A percentile compares a stretch with the other conserved stretches of the same genome.
Evolutionary conservation across 2,113 vertebrate species (phyloP).

Genomic region (Corythoichthys intestinalis): DNA sequence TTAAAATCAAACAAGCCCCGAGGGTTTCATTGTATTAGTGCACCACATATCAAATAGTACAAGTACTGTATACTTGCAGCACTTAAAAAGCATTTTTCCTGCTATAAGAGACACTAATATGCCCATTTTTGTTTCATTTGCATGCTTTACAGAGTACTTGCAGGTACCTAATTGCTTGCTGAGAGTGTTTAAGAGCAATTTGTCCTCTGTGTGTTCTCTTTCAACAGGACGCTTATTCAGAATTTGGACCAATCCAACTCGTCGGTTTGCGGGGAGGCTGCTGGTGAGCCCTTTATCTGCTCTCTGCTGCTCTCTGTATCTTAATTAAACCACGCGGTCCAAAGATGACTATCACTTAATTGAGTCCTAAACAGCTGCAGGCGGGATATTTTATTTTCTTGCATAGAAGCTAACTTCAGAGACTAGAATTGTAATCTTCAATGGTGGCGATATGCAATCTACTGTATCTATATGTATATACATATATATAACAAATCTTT

Average conservation of each 20-base stretch:
- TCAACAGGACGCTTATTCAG: slow-evolving; percentile 68
- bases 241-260: slow-evolving; percentile 74
- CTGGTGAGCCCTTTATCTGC: slow-evolving; percentile 64
- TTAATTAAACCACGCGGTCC: slow-evolving; percentile 47
- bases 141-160: slow-evolving; percentile 19
- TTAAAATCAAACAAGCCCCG: no score
- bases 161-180: slow-evolving; percentile 10
- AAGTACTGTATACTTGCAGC: no score
- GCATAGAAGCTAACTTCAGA: slow-evolving; percentile 27
- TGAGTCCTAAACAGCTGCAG: slow-evolving; percentile 33
- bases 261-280: slow-evolving; percentile 67
- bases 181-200: slow-evolving; percentile 28
- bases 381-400: slow-evolving; percentile 5
- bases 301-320: slow-evolving; percentile 28
- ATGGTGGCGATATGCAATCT: slow-evolving; percentile 15
- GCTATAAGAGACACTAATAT: not conserved
- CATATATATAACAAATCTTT: not conserved
- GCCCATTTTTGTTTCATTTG: not conserved
- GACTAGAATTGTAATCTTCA: slow-evolving; percentile 24
- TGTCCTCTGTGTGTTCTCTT: slow-evolving; percentile 33
- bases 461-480: slow-evolving; percentile 5
- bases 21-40: no score
- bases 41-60: no score
- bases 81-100: not conserved
- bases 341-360: slow-evolving; percentile 65